phyloP scores from a whole-genome alignment of 1,140 invertebrate species.

The Hylyphantes graminicola region DNA sequence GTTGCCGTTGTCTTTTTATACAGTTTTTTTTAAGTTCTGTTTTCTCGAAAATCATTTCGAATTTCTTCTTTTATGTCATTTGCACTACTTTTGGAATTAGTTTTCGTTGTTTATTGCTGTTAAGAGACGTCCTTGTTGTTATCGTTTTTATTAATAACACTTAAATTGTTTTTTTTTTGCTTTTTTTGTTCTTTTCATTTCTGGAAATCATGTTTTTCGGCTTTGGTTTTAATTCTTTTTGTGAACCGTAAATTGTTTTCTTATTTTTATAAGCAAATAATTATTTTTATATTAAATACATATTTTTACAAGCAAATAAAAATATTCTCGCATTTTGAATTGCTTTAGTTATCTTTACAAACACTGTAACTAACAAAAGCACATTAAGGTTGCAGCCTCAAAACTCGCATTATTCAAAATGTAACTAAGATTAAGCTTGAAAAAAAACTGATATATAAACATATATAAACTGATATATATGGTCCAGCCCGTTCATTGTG shows the following conservation, averaged over 20 bases:
- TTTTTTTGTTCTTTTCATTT: not conserved
- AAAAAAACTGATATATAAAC: too few relatives aligned
- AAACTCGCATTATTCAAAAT: too few relatives aligned
- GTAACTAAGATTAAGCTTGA: too few relatives aligned
- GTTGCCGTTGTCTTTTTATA: not conserved
- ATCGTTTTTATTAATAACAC: not conserved
- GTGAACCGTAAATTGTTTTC: not conserved
- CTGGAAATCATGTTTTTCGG: not conserved
- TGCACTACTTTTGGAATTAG: constrained; percentile 11
- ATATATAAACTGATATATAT: too few relatives aligned
- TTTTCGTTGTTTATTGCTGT: constrained; percentile 4
- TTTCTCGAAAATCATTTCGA: constrained; percentile 1
- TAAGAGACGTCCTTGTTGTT: constrained; percentile 5
- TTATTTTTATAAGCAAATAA: not conserved
- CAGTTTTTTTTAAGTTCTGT: constrained; percentile 1
- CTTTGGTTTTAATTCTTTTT: not conserved
- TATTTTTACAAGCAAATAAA: too few relatives aligned
- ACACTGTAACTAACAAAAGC: too few relatives aligned
- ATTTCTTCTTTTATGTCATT: constrained; percentile 28
- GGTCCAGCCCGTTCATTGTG: too few relatives aligned
- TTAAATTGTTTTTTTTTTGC: not conserved
- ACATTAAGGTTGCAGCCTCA: too few relatives aligned
- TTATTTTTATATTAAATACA: too few relatives aligned
- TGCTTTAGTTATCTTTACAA: too few relatives aligned
- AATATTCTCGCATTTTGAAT: too few relatives aligned